Evolutionary conservation across 2,113 vertebrate genomes (phyloP).

Genomic region (Syngnathoides biaculeatus): DNA sequence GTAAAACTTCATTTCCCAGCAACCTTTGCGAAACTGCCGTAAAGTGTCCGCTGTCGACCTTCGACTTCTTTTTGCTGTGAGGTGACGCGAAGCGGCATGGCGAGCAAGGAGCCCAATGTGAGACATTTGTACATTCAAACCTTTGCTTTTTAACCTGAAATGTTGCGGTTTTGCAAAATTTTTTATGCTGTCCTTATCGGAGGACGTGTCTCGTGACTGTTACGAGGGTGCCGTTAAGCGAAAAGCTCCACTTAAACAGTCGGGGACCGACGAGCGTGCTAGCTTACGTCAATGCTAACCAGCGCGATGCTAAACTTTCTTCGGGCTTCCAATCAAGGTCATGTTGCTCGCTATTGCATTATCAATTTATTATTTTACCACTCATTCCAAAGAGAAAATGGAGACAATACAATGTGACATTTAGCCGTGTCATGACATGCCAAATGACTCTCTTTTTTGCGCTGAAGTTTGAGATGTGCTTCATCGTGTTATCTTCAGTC

Average conservation of each 20-base stretch:
- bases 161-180: background rate
- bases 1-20: constrained; percentile 52
- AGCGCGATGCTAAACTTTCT: background rate
- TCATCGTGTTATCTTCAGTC: background rate
- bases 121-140: constrained; percentile 30
- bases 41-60: constrained; percentile 48
- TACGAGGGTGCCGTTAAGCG: background rate
- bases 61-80: constrained; percentile 16
- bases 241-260: background rate
- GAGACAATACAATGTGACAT: background rate
- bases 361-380: background rate
- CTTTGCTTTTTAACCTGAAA: background rate
- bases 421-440: background rate
- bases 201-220: background rate
- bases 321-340: background rate
- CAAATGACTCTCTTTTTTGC: background rate
- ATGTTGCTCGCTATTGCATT: background rate
- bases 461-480: background rate
- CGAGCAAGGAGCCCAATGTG: constrained; percentile 66
- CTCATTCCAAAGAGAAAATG: background rate
- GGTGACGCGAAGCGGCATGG: constrained; percentile 55
- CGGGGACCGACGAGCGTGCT: background rate
- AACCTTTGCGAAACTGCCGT: constrained; percentile 12
- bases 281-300: background rate
- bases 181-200: too few species aligned